Conservation (phyloP, 2,888 invertebrate genomes). For the Tipula lateralis region DNA sequence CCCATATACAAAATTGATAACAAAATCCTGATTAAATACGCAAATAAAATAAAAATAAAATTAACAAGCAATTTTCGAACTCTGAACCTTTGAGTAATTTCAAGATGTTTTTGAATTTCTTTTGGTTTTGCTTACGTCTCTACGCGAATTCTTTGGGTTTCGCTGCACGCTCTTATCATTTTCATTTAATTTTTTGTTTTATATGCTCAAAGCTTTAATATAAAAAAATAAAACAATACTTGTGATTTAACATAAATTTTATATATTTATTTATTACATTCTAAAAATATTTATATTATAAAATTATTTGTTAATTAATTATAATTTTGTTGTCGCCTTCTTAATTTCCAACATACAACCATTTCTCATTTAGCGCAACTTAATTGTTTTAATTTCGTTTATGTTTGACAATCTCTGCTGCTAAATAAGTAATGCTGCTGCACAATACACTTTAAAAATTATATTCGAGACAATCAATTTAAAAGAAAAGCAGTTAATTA, state of each 20-base stretch:
- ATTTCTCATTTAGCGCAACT: background rate
- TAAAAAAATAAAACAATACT: background rate
- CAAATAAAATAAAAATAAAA: slow-evolving; percentile 19
- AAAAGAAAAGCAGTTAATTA: background rate
- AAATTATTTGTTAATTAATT: slow-evolving; percentile 13
- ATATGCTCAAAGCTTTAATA: slow-evolving; percentile 15
- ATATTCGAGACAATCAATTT: background rate
- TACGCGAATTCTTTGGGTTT: too few species aligned
- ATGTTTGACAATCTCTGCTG: background rate
- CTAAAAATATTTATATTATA: background rate
- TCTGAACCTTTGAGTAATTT: slow-evolving; percentile 24
- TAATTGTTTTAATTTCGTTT: background rate
- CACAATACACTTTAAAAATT: background rate
- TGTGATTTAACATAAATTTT: slow-evolving; percentile 19
- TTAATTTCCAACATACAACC: background rate
- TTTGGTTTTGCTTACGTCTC: background rate
- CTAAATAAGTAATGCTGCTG: background rate
- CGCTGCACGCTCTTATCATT: background rate
- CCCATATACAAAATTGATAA: background rate
- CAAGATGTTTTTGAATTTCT: background rate
- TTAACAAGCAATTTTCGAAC: slow-evolving; percentile 19
- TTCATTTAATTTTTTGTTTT: background rate
- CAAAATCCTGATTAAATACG: background rate
- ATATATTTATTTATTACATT: slow-evolving; percentile 7
- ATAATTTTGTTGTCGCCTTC: background rate